A percentile compares a stretch with the other conserved stretches of the same genome.
These are phyloP conservation scores for Pelodytes ibericus DNA, from an alignment of 2,797 vertebrate species.

Conservation along the genomic window DNA sequence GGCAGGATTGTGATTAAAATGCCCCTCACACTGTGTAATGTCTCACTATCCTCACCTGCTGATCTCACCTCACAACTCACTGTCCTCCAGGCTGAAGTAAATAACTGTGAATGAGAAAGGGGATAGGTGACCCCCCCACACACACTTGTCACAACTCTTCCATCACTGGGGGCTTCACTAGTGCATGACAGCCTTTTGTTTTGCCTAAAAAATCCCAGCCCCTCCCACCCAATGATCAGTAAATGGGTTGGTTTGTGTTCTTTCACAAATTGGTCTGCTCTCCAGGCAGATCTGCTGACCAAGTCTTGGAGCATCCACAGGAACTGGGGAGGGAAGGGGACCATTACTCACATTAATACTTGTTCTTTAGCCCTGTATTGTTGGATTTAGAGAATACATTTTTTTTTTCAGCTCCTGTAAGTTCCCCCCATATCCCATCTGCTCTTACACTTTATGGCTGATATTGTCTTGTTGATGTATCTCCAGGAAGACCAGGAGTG, in stretches of 20 bases:
- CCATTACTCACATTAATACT: background rate
- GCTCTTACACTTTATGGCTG: slow-evolving; percentile 46
- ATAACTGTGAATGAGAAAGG: slow-evolving; percentile 50
- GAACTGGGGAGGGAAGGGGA: slow-evolving; percentile 63
- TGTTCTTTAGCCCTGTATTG: background rate
- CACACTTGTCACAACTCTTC: slow-evolving; percentile 76
- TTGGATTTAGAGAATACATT: background rate
- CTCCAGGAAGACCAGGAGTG: slow-evolving; percentile 55
- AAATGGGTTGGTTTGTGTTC: slow-evolving; percentile 93
- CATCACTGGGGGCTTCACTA: slow-evolving; percentile 81
- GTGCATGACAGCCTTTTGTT: slow-evolving; percentile 98
- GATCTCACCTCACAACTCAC: slow-evolving; percentile 22
- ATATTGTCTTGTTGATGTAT: slow-evolving; percentile 60
- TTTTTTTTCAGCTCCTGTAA: background rate
- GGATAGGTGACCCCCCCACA: slow-evolving; percentile 17
- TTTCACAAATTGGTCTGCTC: slow-evolving; percentile 96
- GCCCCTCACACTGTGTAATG: background rate
- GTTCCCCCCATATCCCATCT: slow-evolving; percentile 58
- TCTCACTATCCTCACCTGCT: slow-evolving; percentile 12
- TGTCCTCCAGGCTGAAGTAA: slow-evolving; percentile 21
- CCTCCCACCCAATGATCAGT: slow-evolving; percentile 98
- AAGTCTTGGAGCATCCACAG: slow-evolving; percentile 14
- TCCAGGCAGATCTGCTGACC: slow-evolving; percentile 61
- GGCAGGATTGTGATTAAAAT: background rate
- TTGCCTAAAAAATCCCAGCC: slow-evolving; percentile 92